Percentiles rank a stretch among this genome's conserved stretches.
phyloP scores from a whole-genome alignment of 2,888 invertebrate genomes.

The Sialis fuliginosa region DNA sequence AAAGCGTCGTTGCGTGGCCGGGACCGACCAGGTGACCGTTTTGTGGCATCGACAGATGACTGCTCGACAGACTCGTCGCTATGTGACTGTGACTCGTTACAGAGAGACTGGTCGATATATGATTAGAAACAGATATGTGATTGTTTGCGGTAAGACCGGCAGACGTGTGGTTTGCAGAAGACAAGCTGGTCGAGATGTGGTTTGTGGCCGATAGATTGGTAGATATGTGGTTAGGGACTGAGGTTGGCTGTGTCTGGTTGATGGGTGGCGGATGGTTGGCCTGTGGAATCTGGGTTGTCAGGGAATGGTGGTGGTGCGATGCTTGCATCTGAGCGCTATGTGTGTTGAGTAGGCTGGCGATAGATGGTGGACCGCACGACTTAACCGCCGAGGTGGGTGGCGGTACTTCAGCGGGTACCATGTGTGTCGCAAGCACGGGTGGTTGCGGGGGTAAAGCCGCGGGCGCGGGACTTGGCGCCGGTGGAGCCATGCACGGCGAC shows the following conservation, averaged over 20 bases:
- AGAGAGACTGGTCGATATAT: neutral
- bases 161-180: neutral
- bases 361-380: neutral
- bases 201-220: neutral
- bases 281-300: neutral
- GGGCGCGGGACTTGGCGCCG: slow-evolving; percentile 52
- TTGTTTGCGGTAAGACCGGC: neutral
- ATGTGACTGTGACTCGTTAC: neutral
- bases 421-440: slow-evolving; percentile 15
- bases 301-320: neutral
- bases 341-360: neutral
- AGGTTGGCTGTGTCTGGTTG: slow-evolving; percentile 7
- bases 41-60: neutral
- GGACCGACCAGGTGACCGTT: slow-evolving; percentile 1
- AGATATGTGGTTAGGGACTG: slow-evolving; percentile 5
- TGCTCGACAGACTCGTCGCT: slow-evolving; percentile 1
- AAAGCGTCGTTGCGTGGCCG: slow-evolving; percentile 1
- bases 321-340: neutral
- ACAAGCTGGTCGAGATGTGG: neutral
- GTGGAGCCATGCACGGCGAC: slow-evolving; percentile 43
- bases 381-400: slow-evolving; percentile 10
- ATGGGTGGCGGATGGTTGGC: slow-evolving; percentile 1
- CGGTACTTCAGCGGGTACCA: slow-evolving; percentile 8
- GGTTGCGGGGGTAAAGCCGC: slow-evolving; percentile 46
- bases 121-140: neutral